Base-by-base conservation (phyloP, 1,140 invertebrate genomes). In the Trichonephila inaurata region DNA sequence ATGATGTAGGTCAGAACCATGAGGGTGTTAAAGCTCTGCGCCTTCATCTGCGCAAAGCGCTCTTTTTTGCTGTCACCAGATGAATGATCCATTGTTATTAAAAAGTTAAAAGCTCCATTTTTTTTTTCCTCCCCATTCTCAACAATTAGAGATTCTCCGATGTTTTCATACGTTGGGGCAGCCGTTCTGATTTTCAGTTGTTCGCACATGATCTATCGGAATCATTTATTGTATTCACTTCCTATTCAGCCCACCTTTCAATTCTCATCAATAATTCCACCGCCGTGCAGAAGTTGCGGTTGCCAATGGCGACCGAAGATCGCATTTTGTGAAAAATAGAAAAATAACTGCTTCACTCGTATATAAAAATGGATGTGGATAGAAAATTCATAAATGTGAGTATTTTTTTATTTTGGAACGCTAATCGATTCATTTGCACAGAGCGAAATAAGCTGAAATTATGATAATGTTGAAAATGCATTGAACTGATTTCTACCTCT, bases 191-290 rank as follows among this genome's bases (percentile, higher is more conserved):
- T n/a, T 66, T 66, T 33, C 28, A 72, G 24, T 72, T n/a, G 69
- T 72, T 72, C 69, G 28, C 69, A 72, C 69, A 72, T 72, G n/a
- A 72, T 72, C 69, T 14, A 5, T 4, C 18, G 69, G 12, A 72
- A 33, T 72, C 69, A 72, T 72, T 72, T 33, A 72, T 72, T 28
- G 10, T 5, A 3, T 33, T 72, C 69, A 33, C 69, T 72, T 72
- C 28, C 69, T 72, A 72, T 72, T 72, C 69, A 18, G 14, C 69
- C 69, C 28, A 72, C 69, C 69, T 72, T 72, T 72, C 69, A 72
- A 21, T 72, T 72, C 28, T 33, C 28, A 72, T 72, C 28, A 72
- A 72, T 72, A 72, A 72, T 72, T 72, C 69, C 24, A 18, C 24
- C 24, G 1, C 69, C 69, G 28, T 28, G 69, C 69, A 16, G 24